phyloP scores from a whole-genome alignment of 64 coral and sea anemone genomes.

The Actinia equina region DNA sequence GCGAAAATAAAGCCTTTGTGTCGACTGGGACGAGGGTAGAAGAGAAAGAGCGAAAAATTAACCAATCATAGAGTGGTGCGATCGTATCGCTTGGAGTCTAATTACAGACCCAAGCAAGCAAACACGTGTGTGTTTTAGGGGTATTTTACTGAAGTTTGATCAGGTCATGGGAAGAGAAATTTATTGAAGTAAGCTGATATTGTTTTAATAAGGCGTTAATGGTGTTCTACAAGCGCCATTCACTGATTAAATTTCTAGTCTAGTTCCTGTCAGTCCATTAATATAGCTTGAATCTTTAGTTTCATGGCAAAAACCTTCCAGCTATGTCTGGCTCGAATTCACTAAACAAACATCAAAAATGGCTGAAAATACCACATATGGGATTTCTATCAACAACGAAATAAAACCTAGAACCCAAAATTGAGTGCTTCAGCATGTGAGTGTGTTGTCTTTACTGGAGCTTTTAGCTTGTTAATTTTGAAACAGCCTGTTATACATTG shows the following conservation, averaged over 20 bases:
- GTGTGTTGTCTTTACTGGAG: neutral
- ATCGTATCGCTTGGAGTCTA: neutral
- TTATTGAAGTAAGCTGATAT: neutral
- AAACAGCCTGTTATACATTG: neutral
- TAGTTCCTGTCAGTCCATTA: slow-evolving; percentile 3
- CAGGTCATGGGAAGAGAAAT: slow-evolving; percentile 4
- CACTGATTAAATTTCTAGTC: slow-evolving; percentile 6
- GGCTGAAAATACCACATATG: slow-evolving; percentile 6
- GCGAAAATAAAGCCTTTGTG: neutral
- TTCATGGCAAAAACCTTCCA: neutral
- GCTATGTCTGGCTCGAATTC: neutral
- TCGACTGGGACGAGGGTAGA: neutral
- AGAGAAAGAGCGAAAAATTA: neutral
- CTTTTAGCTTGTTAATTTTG: neutral
- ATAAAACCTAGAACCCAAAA: neutral
- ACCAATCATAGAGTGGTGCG: neutral
- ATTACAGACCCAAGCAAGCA: neutral
- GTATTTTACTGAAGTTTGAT: slow-evolving; percentile 10
- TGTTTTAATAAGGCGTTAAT: slow-evolving; percentile 13
- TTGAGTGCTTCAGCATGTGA: neutral
- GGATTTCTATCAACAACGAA: neutral
- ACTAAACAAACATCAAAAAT: neutral
- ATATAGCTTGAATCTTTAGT: neutral
- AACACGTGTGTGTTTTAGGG: neutral
- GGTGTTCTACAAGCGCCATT: slow-evolving; percentile 4